phyloP scores from a whole-genome alignment of 1,140 invertebrate species.

The Aphaenogaster floridana region DNA sequence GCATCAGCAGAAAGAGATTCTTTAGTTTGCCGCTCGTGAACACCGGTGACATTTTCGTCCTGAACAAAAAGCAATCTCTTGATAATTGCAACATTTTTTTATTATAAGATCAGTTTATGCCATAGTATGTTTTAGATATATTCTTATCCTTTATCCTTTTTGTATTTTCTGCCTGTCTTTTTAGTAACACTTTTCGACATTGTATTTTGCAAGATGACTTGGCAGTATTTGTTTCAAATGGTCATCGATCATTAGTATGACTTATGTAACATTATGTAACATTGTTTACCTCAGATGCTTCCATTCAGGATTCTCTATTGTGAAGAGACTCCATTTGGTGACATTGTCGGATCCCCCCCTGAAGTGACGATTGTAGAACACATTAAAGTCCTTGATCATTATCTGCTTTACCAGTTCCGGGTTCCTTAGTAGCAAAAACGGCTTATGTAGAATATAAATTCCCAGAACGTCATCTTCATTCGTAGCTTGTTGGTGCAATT shows the following conservation, averaged over 20 bases:
- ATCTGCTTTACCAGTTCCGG: constrained; percentile 82
- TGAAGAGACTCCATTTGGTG: constrained; percentile 81
- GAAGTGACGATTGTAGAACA: constrained; percentile 85
- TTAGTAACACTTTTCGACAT: background rate
- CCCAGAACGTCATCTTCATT: constrained; percentile 73
- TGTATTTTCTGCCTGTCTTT: too few relatives aligned
- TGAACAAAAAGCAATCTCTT: background rate
- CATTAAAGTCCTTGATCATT: constrained; percentile 86
- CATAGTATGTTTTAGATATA: too few relatives aligned
- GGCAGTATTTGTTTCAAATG: too few relatives aligned
- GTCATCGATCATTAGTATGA: too few relatives aligned
- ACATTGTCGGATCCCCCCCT: constrained; percentile 77
- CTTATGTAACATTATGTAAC: too few relatives aligned
- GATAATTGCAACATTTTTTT: background rate
- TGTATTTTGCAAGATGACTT: background rate
- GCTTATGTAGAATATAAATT: constrained; percentile 80
- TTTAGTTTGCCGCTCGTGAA: constrained; percentile 87
- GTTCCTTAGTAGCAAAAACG: constrained; percentile 76
- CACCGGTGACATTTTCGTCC: constrained; percentile 84
- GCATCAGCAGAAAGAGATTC: constrained; percentile 84
- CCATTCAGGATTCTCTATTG: constrained; percentile 81
- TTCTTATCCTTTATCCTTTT: too few relatives aligned
- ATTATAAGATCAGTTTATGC: too few relatives aligned
- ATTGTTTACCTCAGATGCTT: constrained; percentile 78
- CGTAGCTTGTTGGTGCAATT: constrained; percentile 71